Evolutionary conservation across 2,797 vertebrate species (phyloP), one percentile per base, ranked within the genome.

Genomic region (Enteromius mattozi): DNA sequence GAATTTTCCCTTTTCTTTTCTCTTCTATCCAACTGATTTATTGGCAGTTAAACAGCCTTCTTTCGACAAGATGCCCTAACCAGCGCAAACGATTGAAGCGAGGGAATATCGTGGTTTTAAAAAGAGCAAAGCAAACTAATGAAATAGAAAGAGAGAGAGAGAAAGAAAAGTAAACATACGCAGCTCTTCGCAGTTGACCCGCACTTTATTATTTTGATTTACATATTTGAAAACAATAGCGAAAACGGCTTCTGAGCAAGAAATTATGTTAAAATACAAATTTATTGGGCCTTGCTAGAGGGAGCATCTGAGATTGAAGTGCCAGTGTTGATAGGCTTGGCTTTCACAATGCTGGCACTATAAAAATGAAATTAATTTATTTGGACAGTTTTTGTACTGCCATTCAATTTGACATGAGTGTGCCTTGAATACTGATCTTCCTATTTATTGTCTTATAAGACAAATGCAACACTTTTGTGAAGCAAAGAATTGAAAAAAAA

Each of bases 401-500:
- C 96, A 94, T 97, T 96, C 95, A 95, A 97, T 97, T 96, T 96
- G 97, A 98, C 87, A 94, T 96, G 97, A 97, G 97, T 97, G 98
- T 99, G 97, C 97, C 98, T 99, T 99, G 96, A 97, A 97, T 96
- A 97, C 95, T 92, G 96, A 98, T 97, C 97, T 97, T 99, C 97
- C 96, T 97, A 97, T 96, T 95, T 96, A 96, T 97, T 89, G 96
- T 97, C 96, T 97, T 93, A 94, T 94, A 96, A 96, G 96, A 98
- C 95, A 96, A 97, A 97, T 97, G 96, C 96, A 97, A 97, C 95
- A 94, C 82, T 94, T 96, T 96, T 91, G 89, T 89, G 88, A 93
- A 89, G 89, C 88, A 90, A 91, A 87, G 87, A 91, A 92, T 92
- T 91, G 80, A 92, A 91, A 51, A 49, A 86, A 87, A 80, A 8